These are phyloP conservation scores for Eupithecia insigniata DNA, from an alignment of 2,888 invertebrate species.

Conservation along the genomic window DNA sequence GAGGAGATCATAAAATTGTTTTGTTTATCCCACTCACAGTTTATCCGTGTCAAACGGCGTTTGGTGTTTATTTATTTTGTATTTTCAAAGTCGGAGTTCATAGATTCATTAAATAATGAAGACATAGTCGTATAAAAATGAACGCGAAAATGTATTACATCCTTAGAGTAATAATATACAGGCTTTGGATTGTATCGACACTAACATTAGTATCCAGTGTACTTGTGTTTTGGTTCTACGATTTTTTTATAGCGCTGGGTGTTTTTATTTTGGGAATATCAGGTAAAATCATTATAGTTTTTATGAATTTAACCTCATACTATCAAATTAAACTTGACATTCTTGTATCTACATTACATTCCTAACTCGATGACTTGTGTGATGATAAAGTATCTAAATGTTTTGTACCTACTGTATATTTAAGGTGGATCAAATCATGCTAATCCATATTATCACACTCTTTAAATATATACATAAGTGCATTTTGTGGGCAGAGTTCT, in stretches of 20 bases:
- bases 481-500: not conserved
- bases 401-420: no score
- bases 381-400: not conserved
- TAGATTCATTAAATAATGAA: not conserved
- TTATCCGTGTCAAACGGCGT: not conserved
- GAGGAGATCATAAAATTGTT: not conserved
- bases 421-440: not conserved
- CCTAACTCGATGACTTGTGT: not conserved
- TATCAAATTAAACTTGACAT: not conserved
- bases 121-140: slow-evolving; percentile 24
- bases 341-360: not conserved
- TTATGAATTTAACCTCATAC: not conserved
- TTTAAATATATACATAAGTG: not conserved
- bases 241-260: slow-evolving; percentile 88
- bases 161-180: slow-evolving; percentile 84
- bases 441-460: not conserved
- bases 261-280: slow-evolving; percentile 88
- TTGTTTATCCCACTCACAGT: not conserved
- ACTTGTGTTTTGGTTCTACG: slow-evolving; percentile 92
- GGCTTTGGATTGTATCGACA: slow-evolving; percentile 91
- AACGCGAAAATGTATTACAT: slow-evolving; percentile 68
- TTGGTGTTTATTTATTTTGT: not conserved
- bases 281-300: slow-evolving; percentile 78
- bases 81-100: not conserved
- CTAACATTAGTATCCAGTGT: slow-evolving; percentile 89